Evolutionary conservation across 2,113 vertebrate genomes (phyloP).

Genomic region (Mobula hypostoma): DNA sequence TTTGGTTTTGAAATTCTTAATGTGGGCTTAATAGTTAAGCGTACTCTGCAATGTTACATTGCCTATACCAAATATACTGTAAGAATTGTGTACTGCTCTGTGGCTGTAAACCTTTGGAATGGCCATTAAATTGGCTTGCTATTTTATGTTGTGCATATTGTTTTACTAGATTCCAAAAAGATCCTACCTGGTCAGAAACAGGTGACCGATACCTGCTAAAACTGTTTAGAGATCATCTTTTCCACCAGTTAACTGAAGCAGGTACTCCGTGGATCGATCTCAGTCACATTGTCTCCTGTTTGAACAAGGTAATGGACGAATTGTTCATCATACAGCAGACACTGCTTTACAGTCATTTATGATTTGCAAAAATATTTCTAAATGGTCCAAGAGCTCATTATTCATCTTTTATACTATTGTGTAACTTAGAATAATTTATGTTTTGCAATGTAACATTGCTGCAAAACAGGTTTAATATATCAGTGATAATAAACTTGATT

Average conservation of each 20-base stretch:
- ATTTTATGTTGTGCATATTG: background rate
- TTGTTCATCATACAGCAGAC: background rate
- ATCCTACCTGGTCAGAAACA: conserved; percentile 95
- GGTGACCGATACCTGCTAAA: conserved; percentile 96
- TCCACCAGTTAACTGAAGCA: conserved; percentile 96
- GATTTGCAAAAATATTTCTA: background rate
- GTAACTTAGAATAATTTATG: too few relatives aligned
- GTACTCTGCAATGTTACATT: background rate
- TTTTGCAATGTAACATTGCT: too few relatives aligned
- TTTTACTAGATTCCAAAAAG: conserved; percentile 86
- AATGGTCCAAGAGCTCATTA: too few relatives aligned
- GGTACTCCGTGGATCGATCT: conserved; percentile 97
- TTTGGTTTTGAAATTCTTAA: background rate
- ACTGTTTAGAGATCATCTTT: conserved; percentile 97
- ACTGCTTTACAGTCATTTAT: background rate
- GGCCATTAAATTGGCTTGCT: background rate
- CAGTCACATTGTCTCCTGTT: conserved; percentile 98
- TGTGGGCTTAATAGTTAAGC: background rate
- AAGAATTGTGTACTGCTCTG: background rate
- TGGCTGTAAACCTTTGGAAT: background rate
- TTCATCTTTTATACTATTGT: too few relatives aligned
- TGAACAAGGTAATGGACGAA: conserved; percentile 83
- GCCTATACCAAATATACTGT: background rate
- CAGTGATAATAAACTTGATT: background rate
- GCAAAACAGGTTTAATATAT: background rate